Evolutionary conservation across 2,888 invertebrate genomes (phyloP), one percentile per base, ranked within the genome.

Genomic region (Cataglyphis altisquamis): DNA sequence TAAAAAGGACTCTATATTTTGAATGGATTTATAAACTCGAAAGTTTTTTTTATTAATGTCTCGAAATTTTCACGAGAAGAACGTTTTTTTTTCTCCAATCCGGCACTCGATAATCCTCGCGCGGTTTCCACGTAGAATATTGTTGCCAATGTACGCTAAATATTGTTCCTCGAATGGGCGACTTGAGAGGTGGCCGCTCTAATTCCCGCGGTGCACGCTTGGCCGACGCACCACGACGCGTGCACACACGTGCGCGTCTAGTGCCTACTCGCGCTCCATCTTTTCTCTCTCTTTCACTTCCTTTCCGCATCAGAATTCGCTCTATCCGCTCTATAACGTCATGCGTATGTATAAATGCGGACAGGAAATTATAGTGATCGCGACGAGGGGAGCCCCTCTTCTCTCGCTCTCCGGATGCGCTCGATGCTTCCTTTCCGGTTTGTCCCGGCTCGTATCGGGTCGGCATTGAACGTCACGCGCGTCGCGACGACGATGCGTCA

Each of bases 341-440:
- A 84, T 62, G 85, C 63, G 84, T 6, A n/a, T 83, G 82, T 78
- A 85, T 87, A 89, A 52, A 87, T 60, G 41, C 85, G 82, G 88
- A 89, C 91, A 91, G 93, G 93, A 93, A 93, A 89, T 84, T 82
- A 84, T 86, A 83, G 86, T 86, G 86, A 90, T 85, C 78, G 88
- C 55, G 72, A 3, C 64, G 73, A 21, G 45, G 62, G 32, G 32
- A 1, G 15, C 25, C 36, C n/a, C 57, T 21, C 85, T 87, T 75
- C 25, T 29, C 32, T 66, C 18, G 21, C 87, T 74, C 88, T 92
- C 92, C 93, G 93, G 93, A 92, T 91, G 92, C 90, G 92, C 91
- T 91, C 87, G 88, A 91, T 92, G 91, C 89, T 78, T 89, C 87
- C 86, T 90, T 93, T 93, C 93, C 93, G 91, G 91, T 87, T n/a